Evolutionary conservation across 2,113 vertebrate genomes (phyloP), one percentile per base, ranked within the genome.

Genomic region (Tringa solitaria): DNA sequence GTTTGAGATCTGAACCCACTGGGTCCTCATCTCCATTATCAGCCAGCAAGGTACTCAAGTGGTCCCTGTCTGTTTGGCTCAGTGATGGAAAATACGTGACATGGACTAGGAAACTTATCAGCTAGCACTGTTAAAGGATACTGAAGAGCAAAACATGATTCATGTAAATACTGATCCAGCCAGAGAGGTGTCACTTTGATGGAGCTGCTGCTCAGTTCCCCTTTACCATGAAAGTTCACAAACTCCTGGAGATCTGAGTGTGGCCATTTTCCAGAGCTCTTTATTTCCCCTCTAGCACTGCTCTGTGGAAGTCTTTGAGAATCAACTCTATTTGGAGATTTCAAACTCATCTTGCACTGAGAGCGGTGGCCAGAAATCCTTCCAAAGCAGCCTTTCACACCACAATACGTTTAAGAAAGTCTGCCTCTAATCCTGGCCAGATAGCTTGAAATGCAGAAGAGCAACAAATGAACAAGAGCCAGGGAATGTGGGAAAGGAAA

Each of bases 401-500:
- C 78, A 87, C 65, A 89, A 43, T 87, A 84, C 65, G 23, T 87
- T 93, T 76, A 87, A 95, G 90, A 75, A 89, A 95, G 87, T 74
- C 90, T 91, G 81, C 63, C n/a, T 89, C 81, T 8, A 37, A 76
- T 95, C 61, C 78, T 94, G 89, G 86, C 89, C 67, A 53, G 74
- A 93, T 95, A 92, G 65, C 46, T 92, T 85, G 87, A 93, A 96
- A 95, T 85, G 61, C 74, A 95, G 87, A 94, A 83, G 89, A 96
- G 80, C 91, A 91, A 57, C 50, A 95, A 73, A 87, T 87, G 84
- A 95, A 67, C 35, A 91, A 89, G 60, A 54, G 70, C 84, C 95
- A 96, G 87, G 63, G 84, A 93, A 95, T 80, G 74, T 85, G 84
- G 74, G 69, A 92, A 96, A 93, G 91, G 96, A 95, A 97, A 95